Base-by-base conservation (phyloP, 2,888 invertebrate species). In the Acanthosoma haemorrhoidale region DNA sequence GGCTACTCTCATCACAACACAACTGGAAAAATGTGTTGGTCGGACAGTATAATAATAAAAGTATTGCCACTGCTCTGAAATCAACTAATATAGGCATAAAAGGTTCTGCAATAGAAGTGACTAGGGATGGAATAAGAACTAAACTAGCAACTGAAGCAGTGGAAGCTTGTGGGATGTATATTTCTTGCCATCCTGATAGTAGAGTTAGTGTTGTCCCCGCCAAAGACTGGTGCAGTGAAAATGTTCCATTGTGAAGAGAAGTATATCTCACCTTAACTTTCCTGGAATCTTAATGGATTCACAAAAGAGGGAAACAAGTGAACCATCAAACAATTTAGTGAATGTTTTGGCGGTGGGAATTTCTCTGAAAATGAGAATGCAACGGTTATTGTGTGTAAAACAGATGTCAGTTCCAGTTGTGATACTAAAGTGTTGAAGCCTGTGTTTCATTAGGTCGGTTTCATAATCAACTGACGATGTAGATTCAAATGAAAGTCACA, bases 261-360 rank as follows among this genome's bases (percentile, higher is more conserved):
- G 67, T 68, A 72, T 72, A 63, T 68, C 68, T 51, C 60, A 63
- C 60, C 43, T 67, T 8, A 68, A 68, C 60, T 68, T 70, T 64
- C 68, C 72, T n/a, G 51, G 72, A 21, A 41, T 61, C 3, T 59
- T 71, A 15, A 58, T 68, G 21, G 67, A 57, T 43, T 21, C 57
- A 1, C 51, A 67, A n/a, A 67, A 67, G 21, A 57, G 31, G 11
- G 57, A 67, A 29, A 25, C 16, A 13, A n/a, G n/a, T n/a, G 57
- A 36, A 15, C 25, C 16, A 8, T 39, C 39, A 29, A 38, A 43
- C n/a, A 64, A 31, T 41, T 21, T 64, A 25, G 41, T 29, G 15
- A 41, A 64, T 34, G 16, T 11, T 61, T 61, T 61, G 32, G 61
- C 18, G 64, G 25, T 15, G 64, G 16, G 16, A 64, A 64, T 25